Conservation (phyloP, 2,888 invertebrate species). For the Herminia tarsipennalis region DNA sequence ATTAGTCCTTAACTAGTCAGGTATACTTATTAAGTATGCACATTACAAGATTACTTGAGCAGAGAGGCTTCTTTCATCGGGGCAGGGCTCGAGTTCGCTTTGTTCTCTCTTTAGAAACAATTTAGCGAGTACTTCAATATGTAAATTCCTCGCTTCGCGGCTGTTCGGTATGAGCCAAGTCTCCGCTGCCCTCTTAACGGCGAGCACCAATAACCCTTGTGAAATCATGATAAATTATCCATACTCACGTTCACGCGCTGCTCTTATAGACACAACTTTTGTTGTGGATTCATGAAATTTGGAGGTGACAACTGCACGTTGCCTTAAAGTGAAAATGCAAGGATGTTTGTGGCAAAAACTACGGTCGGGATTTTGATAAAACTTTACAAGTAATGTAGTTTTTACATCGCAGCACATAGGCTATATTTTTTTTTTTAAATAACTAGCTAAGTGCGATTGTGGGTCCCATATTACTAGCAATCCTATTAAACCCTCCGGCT, state of each 20-base stretch:
- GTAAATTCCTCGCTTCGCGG: constrained; percentile 68
- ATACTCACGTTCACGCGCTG: constrained; percentile 72
- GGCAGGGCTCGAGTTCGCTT: constrained; percentile 27
- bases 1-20: no score
- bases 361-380: no score
- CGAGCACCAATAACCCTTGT: constrained; percentile 77
- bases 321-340: no score
- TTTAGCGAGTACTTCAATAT: constrained; percentile 69
- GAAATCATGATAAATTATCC: constrained; percentile 85
- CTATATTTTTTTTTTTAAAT: no score
- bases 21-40: constrained; percentile 32
- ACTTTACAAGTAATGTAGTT: no score
- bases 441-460: no score
- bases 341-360: no score
- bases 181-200: constrained; percentile 69
- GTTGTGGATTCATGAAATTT: constrained; percentile 29
- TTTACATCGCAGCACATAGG: no score
- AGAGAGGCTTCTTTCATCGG: constrained; percentile 22
- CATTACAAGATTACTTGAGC: constrained; percentile 28
- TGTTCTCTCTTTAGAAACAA: constrained; percentile 60
- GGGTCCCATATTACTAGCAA: no score
- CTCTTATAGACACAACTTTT: constrained; percentile 63
- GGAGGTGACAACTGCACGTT: constrained; percentile 51
- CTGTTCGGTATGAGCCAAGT: constrained; percentile 51
- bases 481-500: no score